phyloP scores from a whole-genome alignment of 2,888 invertebrate species.

The Brenthis hecate region DNA sequence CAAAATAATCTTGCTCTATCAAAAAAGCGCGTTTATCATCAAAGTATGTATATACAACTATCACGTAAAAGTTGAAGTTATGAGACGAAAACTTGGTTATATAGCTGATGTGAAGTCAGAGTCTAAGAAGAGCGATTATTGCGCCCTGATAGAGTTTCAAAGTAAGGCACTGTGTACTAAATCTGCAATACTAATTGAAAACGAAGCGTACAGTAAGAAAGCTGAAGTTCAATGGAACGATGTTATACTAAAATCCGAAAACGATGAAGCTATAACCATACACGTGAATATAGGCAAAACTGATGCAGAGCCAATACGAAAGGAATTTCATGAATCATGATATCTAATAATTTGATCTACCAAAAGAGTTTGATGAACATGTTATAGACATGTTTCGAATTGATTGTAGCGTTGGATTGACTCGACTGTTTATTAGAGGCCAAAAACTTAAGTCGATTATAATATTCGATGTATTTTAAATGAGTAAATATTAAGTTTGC shows the following conservation, averaged over 20 bases:
- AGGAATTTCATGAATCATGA: conserved; percentile 58
- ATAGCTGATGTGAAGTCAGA: conserved; percentile 68
- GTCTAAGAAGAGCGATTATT: conserved; percentile 71
- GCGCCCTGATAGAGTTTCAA: conserved; percentile 75
- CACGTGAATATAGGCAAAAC: conserved; percentile 75
- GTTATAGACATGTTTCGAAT: background rate
- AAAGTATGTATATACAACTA: conserved; percentile 79
- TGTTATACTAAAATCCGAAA: conserved; percentile 71
- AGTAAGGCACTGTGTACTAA: conserved; percentile 73
- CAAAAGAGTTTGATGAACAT: too few species aligned
- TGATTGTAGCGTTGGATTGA: background rate
- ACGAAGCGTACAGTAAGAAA: conserved; percentile 74
- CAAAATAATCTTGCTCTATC: conserved; percentile 71
- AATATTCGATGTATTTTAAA: background rate
- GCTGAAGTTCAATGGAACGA: conserved; percentile 78
- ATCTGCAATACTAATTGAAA: conserved; percentile 73
- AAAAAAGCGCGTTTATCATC: conserved; percentile 77
- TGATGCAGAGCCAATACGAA: conserved; percentile 48
- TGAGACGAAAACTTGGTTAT: conserved; percentile 73
- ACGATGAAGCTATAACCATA: conserved; percentile 74
- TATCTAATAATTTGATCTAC: background rate
- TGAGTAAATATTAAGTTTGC: background rate
- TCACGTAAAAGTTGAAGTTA: conserved; percentile 74
- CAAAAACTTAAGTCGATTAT: conserved; percentile 31
- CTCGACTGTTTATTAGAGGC: conserved; percentile 8